phyloP scores from a whole-genome alignment of 2,797 vertebrate genomes.

The Chrysolophus pictus region DNA sequence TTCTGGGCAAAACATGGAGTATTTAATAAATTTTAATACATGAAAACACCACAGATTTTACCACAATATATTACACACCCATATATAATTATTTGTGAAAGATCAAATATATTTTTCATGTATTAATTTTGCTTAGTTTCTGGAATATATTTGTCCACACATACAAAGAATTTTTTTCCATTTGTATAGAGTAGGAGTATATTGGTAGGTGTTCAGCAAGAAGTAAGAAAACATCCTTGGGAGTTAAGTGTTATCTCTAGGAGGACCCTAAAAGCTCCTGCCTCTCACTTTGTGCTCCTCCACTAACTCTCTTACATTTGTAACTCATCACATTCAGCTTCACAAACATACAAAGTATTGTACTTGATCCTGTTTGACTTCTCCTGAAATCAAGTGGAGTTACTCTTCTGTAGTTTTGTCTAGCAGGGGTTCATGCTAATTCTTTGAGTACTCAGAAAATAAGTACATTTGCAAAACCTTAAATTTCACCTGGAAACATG shows the following conservation, averaged over 20 bases:
- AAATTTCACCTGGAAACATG: background rate
- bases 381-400: background rate
- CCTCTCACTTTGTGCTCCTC: background rate
- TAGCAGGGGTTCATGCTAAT: background rate
- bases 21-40: background rate
- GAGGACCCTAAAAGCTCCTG: background rate
- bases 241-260: background rate
- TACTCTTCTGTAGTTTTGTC: background rate
- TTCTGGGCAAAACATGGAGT: background rate
- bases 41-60: background rate
- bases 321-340: slow-evolving; percentile 15
- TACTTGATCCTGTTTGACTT: background rate
- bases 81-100: background rate
- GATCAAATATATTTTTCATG: background rate
- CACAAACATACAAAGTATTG: background rate
- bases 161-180: background rate
- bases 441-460: background rate
- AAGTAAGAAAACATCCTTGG: background rate
- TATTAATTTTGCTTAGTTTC: too few species aligned
- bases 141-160: background rate
- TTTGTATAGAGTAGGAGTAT: background rate
- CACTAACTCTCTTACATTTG: background rate
- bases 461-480: background rate
- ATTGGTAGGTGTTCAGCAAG: background rate
- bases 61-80: background rate